These are phyloP conservation scores for Plecotus auritus DNA, from an alignment of 2,113 vertebrate species.

Conservation along the genomic window DNA sequence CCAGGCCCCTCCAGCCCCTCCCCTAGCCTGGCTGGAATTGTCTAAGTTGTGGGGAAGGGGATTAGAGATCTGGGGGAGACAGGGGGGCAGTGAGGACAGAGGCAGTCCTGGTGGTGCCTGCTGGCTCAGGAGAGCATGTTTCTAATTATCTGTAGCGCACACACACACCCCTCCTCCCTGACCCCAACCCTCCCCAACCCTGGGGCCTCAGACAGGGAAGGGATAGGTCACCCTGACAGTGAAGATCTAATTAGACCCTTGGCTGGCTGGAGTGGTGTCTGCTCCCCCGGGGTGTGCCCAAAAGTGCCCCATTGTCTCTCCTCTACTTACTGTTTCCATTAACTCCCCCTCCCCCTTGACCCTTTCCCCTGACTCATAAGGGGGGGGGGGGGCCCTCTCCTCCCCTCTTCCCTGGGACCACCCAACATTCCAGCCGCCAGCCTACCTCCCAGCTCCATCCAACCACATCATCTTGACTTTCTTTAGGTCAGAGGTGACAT, in stretches of 20 bases:
- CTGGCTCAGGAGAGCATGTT: conserved; percentile 25
- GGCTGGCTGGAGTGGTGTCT: background rate
- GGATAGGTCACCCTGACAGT: background rate
- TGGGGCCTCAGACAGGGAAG: background rate
- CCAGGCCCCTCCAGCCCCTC: background rate
- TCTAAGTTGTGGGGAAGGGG: background rate
- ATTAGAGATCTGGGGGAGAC: background rate
- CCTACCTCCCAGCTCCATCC: background rate
- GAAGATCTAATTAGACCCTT: conserved; percentile 24
- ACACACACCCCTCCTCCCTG: background rate
- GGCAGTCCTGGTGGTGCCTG: conserved; percentile 40
- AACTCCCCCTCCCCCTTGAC: background rate
- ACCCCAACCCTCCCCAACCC: conserved; percentile 24
- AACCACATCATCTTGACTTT: background rate
- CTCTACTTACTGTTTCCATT: background rate
- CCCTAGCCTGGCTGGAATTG: background rate
- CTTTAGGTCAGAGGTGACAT: conserved; percentile 1
- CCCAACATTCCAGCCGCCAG: background rate
- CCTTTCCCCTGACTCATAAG: background rate
- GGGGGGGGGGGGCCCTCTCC: too few species aligned
- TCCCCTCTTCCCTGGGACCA: background rate
- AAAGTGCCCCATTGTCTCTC: background rate
- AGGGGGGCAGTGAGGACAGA: background rate
- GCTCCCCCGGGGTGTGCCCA: background rate
- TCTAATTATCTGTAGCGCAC: conserved; percentile 49